Percentiles rank a stretch among this genome's conserved stretches.
Conservation (phyloP, 2,888 invertebrate species). For the Darwinula stevensoni region DNA sequence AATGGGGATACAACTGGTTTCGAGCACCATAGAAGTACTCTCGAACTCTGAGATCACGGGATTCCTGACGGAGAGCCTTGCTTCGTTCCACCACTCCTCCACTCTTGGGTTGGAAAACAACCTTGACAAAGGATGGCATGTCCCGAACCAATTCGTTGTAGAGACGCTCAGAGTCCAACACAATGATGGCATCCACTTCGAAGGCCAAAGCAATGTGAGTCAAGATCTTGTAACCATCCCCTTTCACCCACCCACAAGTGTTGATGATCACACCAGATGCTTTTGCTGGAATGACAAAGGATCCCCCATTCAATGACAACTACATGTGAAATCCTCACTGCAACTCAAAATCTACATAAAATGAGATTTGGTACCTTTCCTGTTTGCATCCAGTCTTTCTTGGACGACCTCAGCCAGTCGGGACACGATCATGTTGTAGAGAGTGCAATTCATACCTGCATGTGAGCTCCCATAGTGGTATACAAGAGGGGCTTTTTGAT, state of each 20-base stretch:
- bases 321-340: neutral
- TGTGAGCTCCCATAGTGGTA: slow-evolving; percentile 73
- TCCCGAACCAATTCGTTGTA: slow-evolving; percentile 79
- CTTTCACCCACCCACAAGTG: slow-evolving; percentile 92
- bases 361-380: slow-evolving; percentile 23
- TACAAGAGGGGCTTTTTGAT: slow-evolving; percentile 66
- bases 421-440: slow-evolving; percentile 54
- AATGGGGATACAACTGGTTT: slow-evolving; percentile 55
- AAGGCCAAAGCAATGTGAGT: slow-evolving; percentile 71
- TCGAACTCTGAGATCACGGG: slow-evolving; percentile 45
- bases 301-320: no score
- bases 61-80: slow-evolving; percentile 33
- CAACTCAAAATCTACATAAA: no score
- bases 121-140: slow-evolving; percentile 73
- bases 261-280: slow-evolving; percentile 63
- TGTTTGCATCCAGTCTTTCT: slow-evolving; percentile 15
- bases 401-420: slow-evolving; percentile 58
- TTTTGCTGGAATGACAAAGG: slow-evolving; percentile 13
- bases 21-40: slow-evolving; percentile 87
- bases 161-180: slow-evolving; percentile 78
- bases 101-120: slow-evolving; percentile 73
- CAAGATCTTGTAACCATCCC: slow-evolving; percentile 55
- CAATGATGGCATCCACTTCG: slow-evolving; percentile 73
- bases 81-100: slow-evolving; percentile 83
- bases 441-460: slow-evolving; percentile 39